Base-by-base conservation (phyloP, 2,888 invertebrate species). In the Ceramica pisi region DNA sequence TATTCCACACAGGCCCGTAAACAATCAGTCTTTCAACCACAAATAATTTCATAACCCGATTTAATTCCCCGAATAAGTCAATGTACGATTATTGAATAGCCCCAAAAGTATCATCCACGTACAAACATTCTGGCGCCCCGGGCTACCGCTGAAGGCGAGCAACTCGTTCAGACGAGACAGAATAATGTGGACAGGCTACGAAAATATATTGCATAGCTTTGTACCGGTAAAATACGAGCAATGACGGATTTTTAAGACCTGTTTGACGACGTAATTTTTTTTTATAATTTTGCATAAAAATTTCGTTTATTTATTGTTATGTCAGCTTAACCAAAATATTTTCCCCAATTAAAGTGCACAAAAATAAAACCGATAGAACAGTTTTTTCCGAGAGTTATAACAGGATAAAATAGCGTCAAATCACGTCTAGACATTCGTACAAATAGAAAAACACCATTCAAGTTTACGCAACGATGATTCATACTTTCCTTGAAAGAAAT, bases 131-230 rank as follows among this genome's bases (percentile, higher is more conserved):
- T 87, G 89, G 87, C 91, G 93, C 94, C 92, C 84, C 89, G 83
- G 92, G 94, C 92, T 87, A 87, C 81, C 80, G 77, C 85, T 88
- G 94, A 94, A 94, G 94, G 94, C 89, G 75, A 91, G 78, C 92
- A 86, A 87, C 89, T 91, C 80, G 82, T 82, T 82, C 87, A 83
- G 86, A 81, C 79, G 73, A 86, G 88, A 89, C 87, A 91, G 87
- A 88, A 89, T 92, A 86, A 80, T 83, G 71, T 93, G 91, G 94
- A 94, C 84, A 90, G 80, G 83, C 79, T 44, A 57, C 75, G 44
- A 56, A 67, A 75, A 64, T 56, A 71, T 38, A 61, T 26, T 72
- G 44, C 62, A 64, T 60, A 51, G 48, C 64, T 74, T 66, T 61
- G 12, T 73, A 61, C 23, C 0, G 1, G 16, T 56, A 31, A 55